A percentile compares a stretch with the other conserved stretches of the same genome.
These are phyloP conservation scores for Noctua janthe DNA, from an alignment of 2,888 invertebrate species.

Conservation along the genomic window DNA sequence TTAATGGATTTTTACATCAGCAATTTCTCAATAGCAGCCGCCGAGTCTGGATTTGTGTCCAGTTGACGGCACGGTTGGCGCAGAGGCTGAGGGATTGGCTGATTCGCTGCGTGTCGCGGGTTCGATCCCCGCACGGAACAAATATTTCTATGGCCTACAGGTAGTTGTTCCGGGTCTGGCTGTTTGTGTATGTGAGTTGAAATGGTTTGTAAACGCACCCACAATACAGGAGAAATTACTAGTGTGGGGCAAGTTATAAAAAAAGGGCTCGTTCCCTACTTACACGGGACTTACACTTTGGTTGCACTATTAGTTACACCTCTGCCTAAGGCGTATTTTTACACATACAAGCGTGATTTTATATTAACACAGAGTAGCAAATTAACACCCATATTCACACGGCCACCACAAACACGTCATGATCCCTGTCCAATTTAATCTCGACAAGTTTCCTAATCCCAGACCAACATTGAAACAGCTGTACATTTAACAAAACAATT, in stretches of 20 bases:
- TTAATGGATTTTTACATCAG: not conserved
- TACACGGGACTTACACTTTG: not conserved
- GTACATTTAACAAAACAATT: conserved; percentile 42
- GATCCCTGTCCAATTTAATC: conserved; percentile 3
- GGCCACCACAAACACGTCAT: not conserved
- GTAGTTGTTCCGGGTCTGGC: too few species aligned
- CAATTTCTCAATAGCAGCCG: not conserved
- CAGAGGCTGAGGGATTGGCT: too few species aligned
- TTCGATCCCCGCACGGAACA: too few species aligned
- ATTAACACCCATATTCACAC: not conserved
- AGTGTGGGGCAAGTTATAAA: too few species aligned
- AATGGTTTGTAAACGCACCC: too few species aligned
- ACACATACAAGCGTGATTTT: not conserved
- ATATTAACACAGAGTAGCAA: not conserved
- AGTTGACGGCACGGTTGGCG: not conserved
- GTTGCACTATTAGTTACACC: not conserved
- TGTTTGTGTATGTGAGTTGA: too few species aligned
- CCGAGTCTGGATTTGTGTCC: not conserved
- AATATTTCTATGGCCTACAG: too few species aligned
- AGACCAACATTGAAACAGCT: conserved; percentile 7
- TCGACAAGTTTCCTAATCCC: conserved; percentile 14
- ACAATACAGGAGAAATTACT: too few species aligned
- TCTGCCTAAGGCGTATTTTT: not conserved
- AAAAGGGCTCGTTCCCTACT: not conserved
- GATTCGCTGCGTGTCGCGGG: too few species aligned